Evolutionary conservation across 1,140 invertebrate genomes (phyloP), one percentile per base, ranked within the genome.

Genomic region (Drosophila malerkotliana): DNA sequence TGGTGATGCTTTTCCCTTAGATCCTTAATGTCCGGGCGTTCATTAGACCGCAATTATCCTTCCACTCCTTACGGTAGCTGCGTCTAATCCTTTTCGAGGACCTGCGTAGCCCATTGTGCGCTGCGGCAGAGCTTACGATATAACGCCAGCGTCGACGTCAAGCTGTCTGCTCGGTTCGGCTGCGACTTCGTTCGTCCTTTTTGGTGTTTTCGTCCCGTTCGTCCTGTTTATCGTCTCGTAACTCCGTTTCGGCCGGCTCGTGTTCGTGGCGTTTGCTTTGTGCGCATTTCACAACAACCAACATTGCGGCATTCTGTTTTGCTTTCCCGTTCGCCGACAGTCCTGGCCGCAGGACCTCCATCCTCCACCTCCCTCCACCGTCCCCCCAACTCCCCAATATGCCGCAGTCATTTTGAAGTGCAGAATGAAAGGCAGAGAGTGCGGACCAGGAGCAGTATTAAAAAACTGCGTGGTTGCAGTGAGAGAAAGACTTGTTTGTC

Each of bases 261-360:
- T 60, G 58, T 51, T 85, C 85, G 56, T 56, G 72, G 55, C 53
- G 72, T 83, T 76, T 77, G 82, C 62, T 84, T 84, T 85, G 79
- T 74, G 77, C 73, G 32, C 64, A 48, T 64, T 88, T 84, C 82
- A 87, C 82, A 88, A 87, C 83, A 87, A 75, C 60, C 71, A 80
- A 87, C 75, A 76, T 88, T 80, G 79, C 72, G 52, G 60, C 63
- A 87, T 88, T 87, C 83, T 87, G 82, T 87, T 87, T 87, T 87
- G 82, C 69, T 87, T 66, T 49, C 30, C 47, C 64, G 41, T 87
- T 88, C 82, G 77, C 56, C 47, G 45, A 64, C 59, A 32, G 59
- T 44, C 28, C 9, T 32, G 45, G 30, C 18, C 9, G 18, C 15
- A 47, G 15, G 15, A 47, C 26, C 44, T 47, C 44, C 44, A 18